Percentiles rank a stretch among this genome's conserved stretches.
Conservation (phyloP, 1,140 invertebrate genomes). For the Drosophila seguyi region DNA sequence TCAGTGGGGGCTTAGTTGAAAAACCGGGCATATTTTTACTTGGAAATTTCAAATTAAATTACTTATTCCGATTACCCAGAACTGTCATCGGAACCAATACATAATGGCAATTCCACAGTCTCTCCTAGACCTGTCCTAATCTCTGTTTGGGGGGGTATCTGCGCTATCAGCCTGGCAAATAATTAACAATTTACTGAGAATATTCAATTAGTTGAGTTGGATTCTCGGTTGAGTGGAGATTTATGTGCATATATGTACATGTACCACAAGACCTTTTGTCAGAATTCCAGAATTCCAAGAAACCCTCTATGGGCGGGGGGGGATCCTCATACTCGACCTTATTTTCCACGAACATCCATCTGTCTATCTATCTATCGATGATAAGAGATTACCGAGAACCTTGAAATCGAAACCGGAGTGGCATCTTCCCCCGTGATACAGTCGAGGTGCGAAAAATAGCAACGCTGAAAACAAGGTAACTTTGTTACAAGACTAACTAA, state of each 20-base stretch:
- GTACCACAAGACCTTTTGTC: not conserved
- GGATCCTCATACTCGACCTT: not conserved
- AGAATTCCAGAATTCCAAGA: not conserved
- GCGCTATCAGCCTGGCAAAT: not conserved
- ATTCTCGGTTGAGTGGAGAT: not conserved
- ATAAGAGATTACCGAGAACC: constrained; percentile 3
- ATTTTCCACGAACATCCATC: constrained; percentile 6
- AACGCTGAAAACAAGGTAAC: not conserved
- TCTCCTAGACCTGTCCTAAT: not conserved
- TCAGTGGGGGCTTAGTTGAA: not conserved
- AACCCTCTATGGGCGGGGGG: not conserved
- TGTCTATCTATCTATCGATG: not conserved
- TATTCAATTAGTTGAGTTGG: not conserved
- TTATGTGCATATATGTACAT: too few relatives aligned
- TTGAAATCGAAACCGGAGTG: not conserved
- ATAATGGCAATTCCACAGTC: not conserved
- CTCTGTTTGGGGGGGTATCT: too few relatives aligned
- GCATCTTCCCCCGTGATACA: not conserved
- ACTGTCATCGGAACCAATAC: not conserved
- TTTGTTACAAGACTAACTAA: too few relatives aligned
- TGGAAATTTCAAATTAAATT: not conserved
- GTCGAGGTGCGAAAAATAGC: not conserved
- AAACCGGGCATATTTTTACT: not conserved
- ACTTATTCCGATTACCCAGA: not conserved
- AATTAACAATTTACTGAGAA: not conserved